A percentile compares a stretch with the other conserved stretches of the same genome.
These are phyloP conservation scores for Anastatus disparis DNA, from an alignment of 1,140 invertebrate species.

Conservation along the genomic window DNA sequence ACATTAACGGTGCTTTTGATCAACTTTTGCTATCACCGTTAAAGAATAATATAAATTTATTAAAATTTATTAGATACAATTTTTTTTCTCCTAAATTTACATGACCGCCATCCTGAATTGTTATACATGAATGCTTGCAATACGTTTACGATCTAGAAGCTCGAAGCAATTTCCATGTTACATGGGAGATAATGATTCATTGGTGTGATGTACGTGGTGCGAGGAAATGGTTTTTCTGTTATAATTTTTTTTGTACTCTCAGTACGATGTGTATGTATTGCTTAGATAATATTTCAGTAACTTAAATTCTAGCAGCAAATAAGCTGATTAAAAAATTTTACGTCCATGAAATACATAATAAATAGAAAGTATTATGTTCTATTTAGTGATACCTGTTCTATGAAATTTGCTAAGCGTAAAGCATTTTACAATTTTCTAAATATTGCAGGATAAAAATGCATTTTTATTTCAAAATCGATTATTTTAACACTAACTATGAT, in stretches of 20 bases:
- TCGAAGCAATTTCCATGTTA: conserved; percentile 27
- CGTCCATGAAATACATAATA: conserved; percentile 44
- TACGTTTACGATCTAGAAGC: conserved; percentile 26
- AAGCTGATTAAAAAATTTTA: conserved; percentile 44
- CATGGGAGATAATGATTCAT: conserved; percentile 11
- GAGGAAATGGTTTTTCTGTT: conserved; percentile 24
- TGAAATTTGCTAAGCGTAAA: conserved; percentile 5
- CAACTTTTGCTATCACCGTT: background rate
- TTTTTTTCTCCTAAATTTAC: conserved; percentile 14
- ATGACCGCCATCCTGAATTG: background rate
- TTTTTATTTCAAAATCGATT: background rate
- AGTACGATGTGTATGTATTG: conserved; percentile 18
- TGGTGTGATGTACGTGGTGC: conserved; percentile 24
- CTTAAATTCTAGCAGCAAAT: conserved; percentile 45
- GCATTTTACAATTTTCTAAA: background rate
- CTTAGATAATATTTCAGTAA: conserved; percentile 33
- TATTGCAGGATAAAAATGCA: background rate
- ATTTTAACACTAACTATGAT: background rate
- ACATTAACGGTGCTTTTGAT: background rate
- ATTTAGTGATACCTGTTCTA: conserved; percentile 15
- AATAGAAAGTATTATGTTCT: conserved; percentile 38
- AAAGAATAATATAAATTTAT: conserved; percentile 21
- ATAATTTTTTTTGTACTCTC: conserved; percentile 2
- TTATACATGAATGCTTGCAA: conserved; percentile 14
- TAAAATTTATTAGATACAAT: conserved; percentile 15